Conservation (phyloP, 1,140 invertebrate species). For the Kradibia gibbosae region DNA sequence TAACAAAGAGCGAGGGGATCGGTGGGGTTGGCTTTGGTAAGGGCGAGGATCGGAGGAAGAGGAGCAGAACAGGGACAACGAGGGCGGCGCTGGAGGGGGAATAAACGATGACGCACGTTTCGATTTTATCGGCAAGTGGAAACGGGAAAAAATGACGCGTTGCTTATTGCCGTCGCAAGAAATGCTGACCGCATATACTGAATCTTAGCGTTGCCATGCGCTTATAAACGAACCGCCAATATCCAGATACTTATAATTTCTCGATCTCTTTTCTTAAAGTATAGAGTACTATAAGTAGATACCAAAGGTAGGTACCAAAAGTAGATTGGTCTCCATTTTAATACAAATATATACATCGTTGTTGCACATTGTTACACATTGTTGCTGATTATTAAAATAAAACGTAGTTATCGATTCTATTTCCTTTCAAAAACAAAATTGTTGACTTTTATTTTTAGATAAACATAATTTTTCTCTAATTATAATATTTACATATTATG, state of each 20-base stretch:
- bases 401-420: no score
- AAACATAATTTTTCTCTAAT: no score
- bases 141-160: slow-evolving; percentile 32
- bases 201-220: neutral
- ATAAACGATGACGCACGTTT: slow-evolving; percentile 39
- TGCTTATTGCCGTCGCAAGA: slow-evolving; percentile 24
- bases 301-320: no score
- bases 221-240: no score
- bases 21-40: neutral
- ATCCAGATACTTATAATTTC: neutral
- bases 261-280: neutral
- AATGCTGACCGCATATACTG: neutral
- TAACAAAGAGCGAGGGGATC: neutral
- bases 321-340: no score
- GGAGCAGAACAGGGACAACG: neutral
- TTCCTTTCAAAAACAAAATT: no score
- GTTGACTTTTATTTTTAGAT: no score
- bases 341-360: no score
- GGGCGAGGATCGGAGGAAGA: neutral
- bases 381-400: no score
- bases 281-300: no score
- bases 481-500: no score
- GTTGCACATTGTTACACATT: no score
- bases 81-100: neutral
- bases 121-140: slow-evolving; percentile 45